These are phyloP conservation scores for Leucophenga varia DNA, from an alignment of 1,140 invertebrate species.

Conservation along the genomic window DNA sequence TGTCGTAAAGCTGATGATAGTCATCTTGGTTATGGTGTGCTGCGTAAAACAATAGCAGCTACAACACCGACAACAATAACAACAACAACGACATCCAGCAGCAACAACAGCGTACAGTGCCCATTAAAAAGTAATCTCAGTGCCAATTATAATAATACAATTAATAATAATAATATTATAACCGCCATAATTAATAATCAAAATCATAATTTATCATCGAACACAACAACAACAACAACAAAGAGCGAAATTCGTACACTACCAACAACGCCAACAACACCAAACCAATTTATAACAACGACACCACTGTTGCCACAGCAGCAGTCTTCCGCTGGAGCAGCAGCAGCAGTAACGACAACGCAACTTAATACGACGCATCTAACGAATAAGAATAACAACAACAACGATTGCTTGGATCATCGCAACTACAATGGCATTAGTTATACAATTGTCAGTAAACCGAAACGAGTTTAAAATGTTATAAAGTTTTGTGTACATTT, in stretches of 20 bases:
- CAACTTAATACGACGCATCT: conserved; percentile 31
- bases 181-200: conserved; percentile 7
- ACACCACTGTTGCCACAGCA: conserved; percentile 3
- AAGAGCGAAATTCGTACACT: no score
- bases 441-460: conserved; percentile 78
- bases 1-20: conserved; percentile 74
- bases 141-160: no score
- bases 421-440: conserved; percentile 73
- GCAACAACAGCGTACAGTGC: conserved; percentile 21
- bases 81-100: conserved; percentile 19
- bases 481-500: background rate
- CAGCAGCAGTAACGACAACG: conserved; percentile 25
- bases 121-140: no score
- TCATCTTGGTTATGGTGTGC: conserved; percentile 74
- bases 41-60: conserved; percentile 65
- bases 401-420: conserved; percentile 59
- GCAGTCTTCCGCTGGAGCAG: background rate
- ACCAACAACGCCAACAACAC: conserved; percentile 7
- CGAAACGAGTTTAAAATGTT: conserved; percentile 69
- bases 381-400: no score
- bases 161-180: conserved; percentile 9
- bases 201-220: background rate
- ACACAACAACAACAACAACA: conserved; percentile 1
- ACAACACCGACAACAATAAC: conserved; percentile 20
- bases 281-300: background rate